These are phyloP conservation scores for Dusona sp. DNA, from an alignment of 2,888 invertebrate species.

Conservation along the genomic window DNA sequence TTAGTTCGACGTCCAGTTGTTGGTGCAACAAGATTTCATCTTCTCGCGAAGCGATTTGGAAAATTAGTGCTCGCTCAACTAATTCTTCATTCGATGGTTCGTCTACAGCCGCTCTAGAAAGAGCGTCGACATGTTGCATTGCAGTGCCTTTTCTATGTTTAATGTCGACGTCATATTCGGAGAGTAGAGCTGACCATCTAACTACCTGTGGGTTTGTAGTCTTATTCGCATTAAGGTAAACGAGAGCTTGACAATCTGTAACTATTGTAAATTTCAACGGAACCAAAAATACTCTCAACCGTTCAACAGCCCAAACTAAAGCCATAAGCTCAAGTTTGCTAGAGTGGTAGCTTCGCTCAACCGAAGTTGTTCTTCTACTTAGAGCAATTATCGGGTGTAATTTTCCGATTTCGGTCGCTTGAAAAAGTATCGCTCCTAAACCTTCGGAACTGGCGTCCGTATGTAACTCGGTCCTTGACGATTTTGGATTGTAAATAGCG, in stretches of 20 bases:
- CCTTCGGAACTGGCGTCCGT: conserved; percentile 47
- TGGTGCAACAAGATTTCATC: no score
- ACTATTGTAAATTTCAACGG: conserved; percentile 67
- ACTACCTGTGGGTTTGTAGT: conserved; percentile 47
- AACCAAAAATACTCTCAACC: conserved; percentile 47
- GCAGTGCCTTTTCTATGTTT: conserved; percentile 67
- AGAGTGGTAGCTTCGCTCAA: conserved; percentile 73
- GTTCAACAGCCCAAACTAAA: conserved; percentile 43
- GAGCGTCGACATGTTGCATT: conserved; percentile 71
- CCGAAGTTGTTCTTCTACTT: conserved; percentile 71
- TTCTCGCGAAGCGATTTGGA: conserved; percentile 40
- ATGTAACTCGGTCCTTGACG: no score
- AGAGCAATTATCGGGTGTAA: conserved; percentile 72
- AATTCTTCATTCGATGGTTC: conserved; percentile 50
- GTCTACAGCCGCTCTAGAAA: conserved; percentile 65
- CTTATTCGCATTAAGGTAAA: conserved; percentile 46
- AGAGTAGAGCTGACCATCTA: conserved; percentile 42
- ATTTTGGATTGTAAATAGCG: conserved; percentile 45
- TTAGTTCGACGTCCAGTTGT: no score
- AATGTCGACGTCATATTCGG: conserved; percentile 66
- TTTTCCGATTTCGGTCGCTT: conserved; percentile 65
- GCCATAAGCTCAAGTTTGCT: conserved; percentile 62
- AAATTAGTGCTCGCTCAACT: conserved; percentile 32
- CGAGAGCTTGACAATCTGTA: conserved; percentile 52
- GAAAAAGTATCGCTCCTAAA: conserved; percentile 58